These are phyloP conservation scores for Setipinna tenuifilis DNA, from an alignment of 2,797 vertebrate genomes.

Conservation along the genomic window DNA sequence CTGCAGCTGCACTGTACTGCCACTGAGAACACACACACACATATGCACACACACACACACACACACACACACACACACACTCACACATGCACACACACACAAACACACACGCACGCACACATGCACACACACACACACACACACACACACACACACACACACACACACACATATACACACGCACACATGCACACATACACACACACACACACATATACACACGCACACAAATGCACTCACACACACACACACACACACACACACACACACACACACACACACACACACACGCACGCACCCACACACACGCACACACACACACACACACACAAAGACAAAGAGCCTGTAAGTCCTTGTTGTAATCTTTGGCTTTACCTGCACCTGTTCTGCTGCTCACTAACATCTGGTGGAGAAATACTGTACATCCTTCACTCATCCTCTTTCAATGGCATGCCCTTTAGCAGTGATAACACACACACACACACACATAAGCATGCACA, in stretches of 20 bases:
- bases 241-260: neutral
- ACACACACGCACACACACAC: slow-evolving; percentile 1
- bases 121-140: slow-evolving; percentile 3
- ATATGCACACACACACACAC: neutral
- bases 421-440: no score
- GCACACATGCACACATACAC: neutral
- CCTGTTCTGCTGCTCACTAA: no score
- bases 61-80: slow-evolving; percentile 15
- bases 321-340: neutral
- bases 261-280: neutral
- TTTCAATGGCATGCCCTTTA: no score
- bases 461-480: no score
- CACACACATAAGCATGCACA: no score
- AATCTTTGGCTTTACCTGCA: neutral
- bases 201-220: neutral
- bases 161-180: neutral
- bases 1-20: slow-evolving; percentile 75
- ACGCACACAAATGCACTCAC: neutral
- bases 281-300: neutral
- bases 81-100: slow-evolving; percentile 9
- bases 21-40: slow-evolving; percentile 51
- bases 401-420: no score
- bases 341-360: no score
- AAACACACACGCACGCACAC: neutral
- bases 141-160: neutral